phyloP scores from a whole-genome alignment of 2,113 vertebrate genomes.

The Actenoides lindsayi region DNA sequence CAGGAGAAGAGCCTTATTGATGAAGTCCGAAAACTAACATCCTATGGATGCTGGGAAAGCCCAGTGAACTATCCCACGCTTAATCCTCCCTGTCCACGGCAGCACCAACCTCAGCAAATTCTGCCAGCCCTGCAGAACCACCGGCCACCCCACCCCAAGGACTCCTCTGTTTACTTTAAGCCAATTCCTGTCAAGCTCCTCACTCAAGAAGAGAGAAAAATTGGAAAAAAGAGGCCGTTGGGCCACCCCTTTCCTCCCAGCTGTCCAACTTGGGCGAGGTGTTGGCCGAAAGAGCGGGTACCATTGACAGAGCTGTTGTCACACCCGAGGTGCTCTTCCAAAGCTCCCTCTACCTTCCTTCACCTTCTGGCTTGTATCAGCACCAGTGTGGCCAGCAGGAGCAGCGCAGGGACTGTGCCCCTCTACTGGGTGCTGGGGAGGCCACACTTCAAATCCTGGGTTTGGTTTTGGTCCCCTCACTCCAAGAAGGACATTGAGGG shows the following conservation, averaged over 20 bases:
- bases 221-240: neutral
- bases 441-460: neutral
- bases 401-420: neutral
- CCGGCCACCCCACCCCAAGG: neutral
- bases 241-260: neutral
- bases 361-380: neutral
- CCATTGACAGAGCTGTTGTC: neutral
- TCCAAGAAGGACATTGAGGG: neutral
- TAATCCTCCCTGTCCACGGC: neutral
- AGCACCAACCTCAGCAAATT: neutral
- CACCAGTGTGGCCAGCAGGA: neutral
- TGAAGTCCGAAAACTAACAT: slow-evolving; percentile 44
- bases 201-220: neutral
- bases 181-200: neutral
- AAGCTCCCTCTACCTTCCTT: neutral
- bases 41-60: slow-evolving; percentile 4
- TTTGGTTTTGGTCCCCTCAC: neutral
- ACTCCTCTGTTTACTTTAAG: slow-evolving; percentile 2
- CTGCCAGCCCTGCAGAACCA: neutral
- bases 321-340: neutral
- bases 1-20: slow-evolving; percentile 44
- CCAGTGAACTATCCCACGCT: slow-evolving; percentile 25
- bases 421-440: neutral
- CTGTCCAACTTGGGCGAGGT: fast-evolving
- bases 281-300: neutral